Base-by-base conservation (phyloP, 1,140 invertebrate genomes). In the Steinernema feltiae region DNA sequence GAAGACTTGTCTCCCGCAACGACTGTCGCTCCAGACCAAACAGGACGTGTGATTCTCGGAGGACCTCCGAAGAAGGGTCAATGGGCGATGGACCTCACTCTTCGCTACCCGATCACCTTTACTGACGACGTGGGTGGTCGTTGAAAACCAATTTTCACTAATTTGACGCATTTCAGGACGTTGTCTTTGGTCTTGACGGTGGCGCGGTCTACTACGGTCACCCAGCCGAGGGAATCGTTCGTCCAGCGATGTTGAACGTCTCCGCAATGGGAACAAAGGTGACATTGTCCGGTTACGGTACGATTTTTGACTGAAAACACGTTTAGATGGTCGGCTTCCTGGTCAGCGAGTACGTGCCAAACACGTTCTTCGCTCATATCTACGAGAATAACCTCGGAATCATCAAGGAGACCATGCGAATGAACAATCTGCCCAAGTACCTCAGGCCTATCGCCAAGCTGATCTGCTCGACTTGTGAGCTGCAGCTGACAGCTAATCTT, bases 241-340 rank as follows among this genome's bases (percentile, higher is more conserved):
- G 53, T 3, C 53, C 53, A 27, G 53, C 53, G 7, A 63, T 63
- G 53, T 21, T 63, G 2, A 63, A 63, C 24, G 53, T 63, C 53
- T 63, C 53, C 12, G 53, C 53, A 12, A 63, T 63, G 53, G 53
- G 53, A 46, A 46, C 41, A 12, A 46, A 46, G 41, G 41, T 46
- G n/a, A 12, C 7, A n/a, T n/a, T 46, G 7, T n/a, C n/a, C n/a
- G n/a, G n/a, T n/a, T n/a, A n/a, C n/a, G n/a, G n/a, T n/a, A n/a
- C n/a, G n/a, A n/a, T n/a, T n/a, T n/a, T n/a, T n/a, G n/a, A n/a
- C n/a, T 46, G 7, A 46, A 46, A 12, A 46, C 41, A n/a, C 18
- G 30, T 71, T 48, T n/a, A 78, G 74, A 79, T 79, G 78, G 72
- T 79, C 35, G 78, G 78, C 35, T 76, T 79, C 24, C 70, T 77